Conservation (phyloP, 2,888 invertebrate species). For the Drosophila diplacantha region DNA sequence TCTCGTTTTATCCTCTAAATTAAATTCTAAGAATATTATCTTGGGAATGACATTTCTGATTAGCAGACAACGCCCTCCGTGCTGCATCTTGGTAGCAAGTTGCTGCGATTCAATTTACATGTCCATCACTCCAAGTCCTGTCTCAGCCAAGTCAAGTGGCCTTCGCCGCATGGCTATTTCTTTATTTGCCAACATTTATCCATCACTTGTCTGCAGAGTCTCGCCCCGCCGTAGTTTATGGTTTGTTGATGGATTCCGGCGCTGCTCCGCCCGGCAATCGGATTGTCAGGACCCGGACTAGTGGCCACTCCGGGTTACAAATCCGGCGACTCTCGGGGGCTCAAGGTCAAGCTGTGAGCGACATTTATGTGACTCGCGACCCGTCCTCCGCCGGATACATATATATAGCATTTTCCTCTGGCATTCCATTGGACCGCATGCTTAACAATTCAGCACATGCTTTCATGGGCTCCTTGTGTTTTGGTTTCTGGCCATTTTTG, state of each 20-base stretch:
- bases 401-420: slow-evolving; percentile 40
- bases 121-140: slow-evolving; percentile 23
- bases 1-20: neutral
- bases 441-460: slow-evolving; percentile 69
- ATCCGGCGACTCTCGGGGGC: slow-evolving; percentile 29
- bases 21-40: neutral
- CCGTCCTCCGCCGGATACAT: neutral
- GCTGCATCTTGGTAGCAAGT: slow-evolving; percentile 8
- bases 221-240: slow-evolving; percentile 39
- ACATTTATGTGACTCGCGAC: slow-evolving; percentile 61
- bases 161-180: slow-evolving; percentile 9
- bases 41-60: neutral
- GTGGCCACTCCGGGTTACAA: slow-evolving; percentile 26
- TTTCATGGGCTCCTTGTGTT: slow-evolving; percentile 34
- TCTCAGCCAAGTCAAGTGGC: slow-evolving; percentile 18
- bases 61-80: neutral
- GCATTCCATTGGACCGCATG: slow-evolving; percentile 43
- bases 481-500: slow-evolving; percentile 42
- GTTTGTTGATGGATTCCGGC: slow-evolving; percentile 38
- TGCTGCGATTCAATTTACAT: slow-evolving; percentile 34
- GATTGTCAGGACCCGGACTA: slow-evolving; percentile 17
- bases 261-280: slow-evolving; percentile 23
- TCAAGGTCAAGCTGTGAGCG: slow-evolving; percentile 57
- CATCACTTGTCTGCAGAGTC: slow-evolving; percentile 33
- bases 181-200: slow-evolving; percentile 42